Evolutionary conservation across 2,797 vertebrate species (phyloP), one percentile per base, ranked within the genome.

Genomic region (Pampus argenteus): DNA sequence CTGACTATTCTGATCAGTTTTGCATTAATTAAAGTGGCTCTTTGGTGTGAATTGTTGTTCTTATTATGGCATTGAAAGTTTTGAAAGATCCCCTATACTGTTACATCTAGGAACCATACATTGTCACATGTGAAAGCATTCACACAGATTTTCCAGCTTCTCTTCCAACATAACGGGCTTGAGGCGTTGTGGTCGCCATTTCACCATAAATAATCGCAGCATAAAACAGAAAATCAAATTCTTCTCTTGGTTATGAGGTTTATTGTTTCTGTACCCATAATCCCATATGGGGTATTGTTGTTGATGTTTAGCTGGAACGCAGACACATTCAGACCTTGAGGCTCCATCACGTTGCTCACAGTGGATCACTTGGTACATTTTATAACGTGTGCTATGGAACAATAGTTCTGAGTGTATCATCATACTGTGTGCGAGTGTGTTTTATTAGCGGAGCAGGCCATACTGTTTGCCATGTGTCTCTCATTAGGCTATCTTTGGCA

Each of bases 401-500:
- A 87, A 81, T 80, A 78, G 66, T 36, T 72, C 34, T 22, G 68
- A 83, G 51, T 82, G 74, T 79, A 36, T 66, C 62, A 22, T 82
- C 48, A 2, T 48, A n/a, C 42, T 76, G 62, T 52, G 23, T 40
- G 48, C 26, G 78, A 52, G 73, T 59, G 44, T 67, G 77, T 54
- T 76, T 75, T 59, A 57, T 64, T 69, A 74, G 62, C 62, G 15
- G 71, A 80, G 73, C 47, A 8, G 69, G 57, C 71, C 62, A 23
- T 76, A 56, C 75, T 60, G 78, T 81, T 67, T 81, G 76, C 83
- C 89, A 91, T 86, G 85, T 88, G 88, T 83, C 79, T 92, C 81
- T 87, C 79, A 80, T 91, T 89, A 90, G 63, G 58, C 66, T 71
- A 69, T 88, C 80, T 87, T 86, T 84, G 83, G 85, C 85, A 57